Base-by-base conservation (phyloP, 2,113 vertebrate species). In the Periophthalmus modestus region DNA sequence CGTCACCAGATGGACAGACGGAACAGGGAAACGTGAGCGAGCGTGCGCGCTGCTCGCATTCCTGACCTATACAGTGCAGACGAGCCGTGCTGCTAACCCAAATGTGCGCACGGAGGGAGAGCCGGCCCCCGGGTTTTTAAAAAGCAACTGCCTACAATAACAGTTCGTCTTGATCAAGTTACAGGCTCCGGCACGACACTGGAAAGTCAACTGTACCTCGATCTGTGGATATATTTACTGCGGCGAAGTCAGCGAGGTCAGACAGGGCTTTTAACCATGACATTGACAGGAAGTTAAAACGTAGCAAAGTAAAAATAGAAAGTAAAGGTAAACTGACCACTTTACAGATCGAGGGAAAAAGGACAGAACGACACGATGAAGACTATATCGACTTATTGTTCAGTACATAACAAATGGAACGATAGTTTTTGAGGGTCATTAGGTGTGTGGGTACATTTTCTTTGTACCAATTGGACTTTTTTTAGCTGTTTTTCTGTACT, bases 1-100 rank as follows among this genome's bases (percentile, higher is more conserved):
- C 87, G 72, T 80, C 88, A 87, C 82, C 92, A 93, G 90, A 92
- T 93, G 92, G 89, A 78, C 81, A 85, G 79, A 92, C 89, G 71
- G 85, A 80, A 85, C 57, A 15, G 57, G 13, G 57, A 59, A 78
- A 74, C 14, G 19, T 58, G 80, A 59, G 74, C 28, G 21, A 75
- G 84, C 78, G 86, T 86, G 80, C 84, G 88, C 84, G 77, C 66
- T 87, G 71, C 71, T 66, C 15, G 72, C 46, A 74, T 58, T 79
- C 75, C 75, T 80, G 88, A 88, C 82, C 90, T 83, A 77, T 52
- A 79, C 82, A 66, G 85, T 82, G 87, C 39, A 83, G 85, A 91
- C 82, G 71, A 82, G 82, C 82, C 74, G 39, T 77, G 79, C 79
- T 48, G 77, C 80, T 68, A 82, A 65, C 72, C 74, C 71, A 59